These are phyloP conservation scores for Tetanocera ferruginea DNA, from an alignment of 2,888 invertebrate species.

Conservation along the genomic window DNA sequence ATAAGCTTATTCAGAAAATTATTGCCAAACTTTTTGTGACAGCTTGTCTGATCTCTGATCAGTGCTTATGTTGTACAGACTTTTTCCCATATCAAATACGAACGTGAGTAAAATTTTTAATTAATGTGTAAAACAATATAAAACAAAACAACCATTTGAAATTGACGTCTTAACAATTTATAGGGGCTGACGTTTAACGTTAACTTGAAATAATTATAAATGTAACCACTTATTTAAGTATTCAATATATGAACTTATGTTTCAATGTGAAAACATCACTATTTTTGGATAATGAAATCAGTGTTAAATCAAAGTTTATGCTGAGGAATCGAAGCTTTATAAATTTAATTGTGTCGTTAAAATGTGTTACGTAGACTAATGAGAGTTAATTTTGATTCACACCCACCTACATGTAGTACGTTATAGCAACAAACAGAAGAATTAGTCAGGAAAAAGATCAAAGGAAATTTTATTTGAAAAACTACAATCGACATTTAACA, in stretches of 20 bases:
- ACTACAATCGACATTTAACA: not conserved
- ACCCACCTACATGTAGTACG: too few species aligned
- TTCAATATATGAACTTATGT: constrained; percentile 7
- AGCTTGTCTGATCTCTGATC: not conserved
- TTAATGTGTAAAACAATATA: not conserved
- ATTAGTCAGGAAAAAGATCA: not conserved
- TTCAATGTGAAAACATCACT: not conserved
- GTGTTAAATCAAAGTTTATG: not conserved
- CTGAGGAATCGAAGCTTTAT: too few species aligned
- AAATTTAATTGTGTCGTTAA: too few species aligned
- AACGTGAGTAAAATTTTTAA: not conserved
- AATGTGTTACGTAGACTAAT: not conserved
- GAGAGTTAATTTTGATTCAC: constrained; percentile 1
- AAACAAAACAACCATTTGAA: not conserved
- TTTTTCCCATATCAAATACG: not conserved
- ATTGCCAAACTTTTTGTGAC: not conserved
- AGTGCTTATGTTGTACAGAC: not conserved
- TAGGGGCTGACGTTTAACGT: not conserved
- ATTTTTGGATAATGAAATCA: constrained; percentile 18
- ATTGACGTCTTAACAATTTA: not conserved
- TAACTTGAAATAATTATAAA: not conserved
- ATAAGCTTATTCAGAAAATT: not conserved
- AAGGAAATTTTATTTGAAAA: not conserved
- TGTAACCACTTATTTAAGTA: constrained; percentile 20
- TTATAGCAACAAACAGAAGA: too few species aligned